phyloP scores from a whole-genome alignment of 2,888 invertebrate genomes.

The Aleiodes alternator region DNA sequence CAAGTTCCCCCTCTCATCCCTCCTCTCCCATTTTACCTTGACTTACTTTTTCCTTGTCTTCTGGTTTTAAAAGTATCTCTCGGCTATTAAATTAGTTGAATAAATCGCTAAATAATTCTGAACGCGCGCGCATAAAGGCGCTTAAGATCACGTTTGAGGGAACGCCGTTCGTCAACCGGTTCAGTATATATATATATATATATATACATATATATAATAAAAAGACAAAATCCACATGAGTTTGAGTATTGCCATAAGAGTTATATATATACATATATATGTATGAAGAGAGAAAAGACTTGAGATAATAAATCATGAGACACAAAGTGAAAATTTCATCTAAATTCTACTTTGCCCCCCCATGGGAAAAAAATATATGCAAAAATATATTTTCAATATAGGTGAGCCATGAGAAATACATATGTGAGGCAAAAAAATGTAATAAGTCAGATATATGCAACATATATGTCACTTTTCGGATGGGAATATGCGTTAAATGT shows the following conservation, averaged over 20 bases:
- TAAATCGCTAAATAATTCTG: slow-evolving; percentile 61
- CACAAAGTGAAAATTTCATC: background rate
- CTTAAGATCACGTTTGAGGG: slow-evolving; percentile 54
- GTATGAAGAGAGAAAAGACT: background rate
- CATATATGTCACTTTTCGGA: too few species aligned
- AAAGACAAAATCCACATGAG: background rate
- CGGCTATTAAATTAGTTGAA: slow-evolving; percentile 62
- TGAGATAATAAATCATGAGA: background rate
- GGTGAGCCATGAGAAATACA: too few species aligned
- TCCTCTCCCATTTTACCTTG: slow-evolving; percentile 37
- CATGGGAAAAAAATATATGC: too few species aligned
- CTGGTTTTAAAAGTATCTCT: slow-evolving; percentile 34
- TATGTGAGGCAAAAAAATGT: too few species aligned
- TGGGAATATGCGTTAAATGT: too few species aligned
- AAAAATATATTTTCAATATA: too few species aligned
- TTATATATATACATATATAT: background rate
- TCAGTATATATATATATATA: slow-evolving; percentile 18
- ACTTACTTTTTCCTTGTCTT: slow-evolving; percentile 42
- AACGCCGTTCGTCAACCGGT: slow-evolving; percentile 59
- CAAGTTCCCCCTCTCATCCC: slow-evolving; percentile 39
- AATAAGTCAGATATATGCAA: too few species aligned
- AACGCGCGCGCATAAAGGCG: slow-evolving; percentile 48
- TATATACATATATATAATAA: background rate
- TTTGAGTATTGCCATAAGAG: background rate
- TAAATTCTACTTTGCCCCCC: too few species aligned